Percentiles rank a stretch among this genome's conserved stretches.
phyloP scores from a whole-genome alignment of 2,113 vertebrate species.

The Oncorhynchus gorbuscha region DNA sequence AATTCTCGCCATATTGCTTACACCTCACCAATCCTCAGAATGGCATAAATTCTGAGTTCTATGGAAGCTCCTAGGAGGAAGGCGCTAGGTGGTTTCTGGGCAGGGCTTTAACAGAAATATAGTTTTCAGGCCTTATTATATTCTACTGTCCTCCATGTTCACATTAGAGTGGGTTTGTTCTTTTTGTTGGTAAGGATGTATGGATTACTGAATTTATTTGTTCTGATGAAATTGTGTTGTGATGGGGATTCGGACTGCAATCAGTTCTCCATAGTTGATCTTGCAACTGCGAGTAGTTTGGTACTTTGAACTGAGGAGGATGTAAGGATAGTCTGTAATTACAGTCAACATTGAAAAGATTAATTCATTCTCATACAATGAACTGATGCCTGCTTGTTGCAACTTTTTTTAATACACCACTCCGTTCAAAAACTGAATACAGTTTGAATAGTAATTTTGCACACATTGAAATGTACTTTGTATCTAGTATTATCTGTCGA shows the following conservation, averaged over 20 bases:
- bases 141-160: constrained; percentile 48
- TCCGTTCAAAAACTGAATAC: constrained; percentile 26
- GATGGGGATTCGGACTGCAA: neutral
- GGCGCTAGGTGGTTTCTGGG: too few relatives aligned
- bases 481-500: neutral
- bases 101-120: constrained; percentile 2
- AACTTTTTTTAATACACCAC: constrained; percentile 23
- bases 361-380: too few relatives aligned
- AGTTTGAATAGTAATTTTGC: constrained; percentile 49
- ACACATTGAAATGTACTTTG: constrained; percentile 42
- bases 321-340: neutral
- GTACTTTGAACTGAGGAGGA: neutral
- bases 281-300: constrained; percentile 4
- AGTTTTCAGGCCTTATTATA: constrained; percentile 57
- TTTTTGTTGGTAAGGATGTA: constrained; percentile 8
- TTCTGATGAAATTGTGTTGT: neutral
- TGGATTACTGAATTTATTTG: constrained; percentile 9
- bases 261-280: constrained; percentile 22
- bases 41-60: too few relatives aligned
- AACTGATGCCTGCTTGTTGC: constrained; percentile 4
- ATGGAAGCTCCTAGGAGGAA: too few relatives aligned
- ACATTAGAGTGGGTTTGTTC: neutral
- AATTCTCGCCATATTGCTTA: too few relatives aligned
- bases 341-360: neutral
- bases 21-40: too few relatives aligned